Percentiles rank a stretch among this genome's conserved stretches.
Conservation (phyloP, 2,113 vertebrate genomes). For the Podarcis raffonei region DNA sequence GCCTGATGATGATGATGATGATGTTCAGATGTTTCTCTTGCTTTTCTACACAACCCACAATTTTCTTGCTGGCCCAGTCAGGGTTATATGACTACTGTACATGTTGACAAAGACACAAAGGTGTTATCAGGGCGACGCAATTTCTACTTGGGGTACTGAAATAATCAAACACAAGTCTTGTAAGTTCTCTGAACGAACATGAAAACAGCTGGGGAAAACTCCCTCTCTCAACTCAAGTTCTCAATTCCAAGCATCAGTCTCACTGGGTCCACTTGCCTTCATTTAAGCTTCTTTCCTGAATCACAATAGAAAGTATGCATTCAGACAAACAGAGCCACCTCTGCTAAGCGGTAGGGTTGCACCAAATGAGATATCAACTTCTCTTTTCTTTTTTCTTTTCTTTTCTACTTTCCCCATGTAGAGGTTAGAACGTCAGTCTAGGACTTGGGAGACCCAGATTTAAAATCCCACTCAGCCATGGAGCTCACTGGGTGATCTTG, state of each 20-base stretch:
- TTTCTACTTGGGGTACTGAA: fast-evolving
- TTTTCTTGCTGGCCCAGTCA: slow-evolving; percentile 1
- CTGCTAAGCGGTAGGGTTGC: not conserved
- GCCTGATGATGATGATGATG: not conserved
- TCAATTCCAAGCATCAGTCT: not conserved
- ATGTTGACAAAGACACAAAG: not conserved
- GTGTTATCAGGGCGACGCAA: fast-evolving
- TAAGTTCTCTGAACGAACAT: not conserved
- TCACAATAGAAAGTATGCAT: not conserved
- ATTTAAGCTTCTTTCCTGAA: no score
- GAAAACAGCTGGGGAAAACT: not conserved
- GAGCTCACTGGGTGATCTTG: no score
- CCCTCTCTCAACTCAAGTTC: not conserved
- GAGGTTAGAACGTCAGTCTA: no score
- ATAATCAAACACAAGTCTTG: not conserved
- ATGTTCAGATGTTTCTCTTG: not conserved
- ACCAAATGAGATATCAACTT: not conserved
- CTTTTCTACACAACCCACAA: not conserved
- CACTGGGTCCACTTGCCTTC: not conserved
- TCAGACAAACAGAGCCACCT: not conserved
- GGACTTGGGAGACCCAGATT: no score
- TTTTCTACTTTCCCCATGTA: no score
- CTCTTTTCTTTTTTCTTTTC: no score
- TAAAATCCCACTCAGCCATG: no score
- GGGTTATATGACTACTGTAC: not conserved